Evolutionary conservation across 1,140 invertebrate genomes (phyloP).

Genomic region (Andrena cerasifolii): DNA sequence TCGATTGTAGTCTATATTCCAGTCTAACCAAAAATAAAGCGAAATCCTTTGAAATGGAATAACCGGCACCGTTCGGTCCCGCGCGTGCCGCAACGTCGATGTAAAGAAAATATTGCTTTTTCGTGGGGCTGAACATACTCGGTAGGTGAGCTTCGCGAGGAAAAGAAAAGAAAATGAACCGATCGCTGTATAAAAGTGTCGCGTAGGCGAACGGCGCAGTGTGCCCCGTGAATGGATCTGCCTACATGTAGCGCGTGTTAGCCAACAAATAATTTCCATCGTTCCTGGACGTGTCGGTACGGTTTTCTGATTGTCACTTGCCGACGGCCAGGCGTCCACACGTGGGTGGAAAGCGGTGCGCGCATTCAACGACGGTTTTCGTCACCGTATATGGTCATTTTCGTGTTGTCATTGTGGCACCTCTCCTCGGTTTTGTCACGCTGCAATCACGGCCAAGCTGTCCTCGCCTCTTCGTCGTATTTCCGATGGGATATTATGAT

Average conservation of each 20-base stretch:
- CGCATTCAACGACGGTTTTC: conserved; percentile 60
- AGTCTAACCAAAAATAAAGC: neutral
- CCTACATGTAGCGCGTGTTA: conserved; percentile 54
- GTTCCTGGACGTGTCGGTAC: conserved; percentile 48
- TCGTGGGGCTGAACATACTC: too few relatives aligned
- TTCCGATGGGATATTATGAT: too few relatives aligned
- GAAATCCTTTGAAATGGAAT: neutral
- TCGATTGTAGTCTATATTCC: neutral
- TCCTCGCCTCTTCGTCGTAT: neutral
- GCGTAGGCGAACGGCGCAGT: conserved; percentile 22
- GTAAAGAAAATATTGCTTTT: too few relatives aligned
- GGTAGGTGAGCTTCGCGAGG: neutral
- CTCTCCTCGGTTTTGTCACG: neutral
- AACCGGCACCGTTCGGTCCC: too few relatives aligned
- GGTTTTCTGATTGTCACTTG: conserved; percentile 52
- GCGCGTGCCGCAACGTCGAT: too few relatives aligned
- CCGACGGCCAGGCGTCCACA: conserved; percentile 35
- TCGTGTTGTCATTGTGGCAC: conserved; percentile 31
- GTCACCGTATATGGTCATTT: conserved; percentile 65
- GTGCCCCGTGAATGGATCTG: conserved; percentile 58
- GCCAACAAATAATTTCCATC: conserved; percentile 60
- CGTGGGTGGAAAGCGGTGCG: conserved; percentile 66
- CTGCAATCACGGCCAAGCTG: neutral
- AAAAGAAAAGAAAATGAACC: too few relatives aligned
- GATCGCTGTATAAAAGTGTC: conserved; percentile 16